phyloP scores from a whole-genome alignment of 2,797 vertebrate species.

The Danio kyathit region DNA sequence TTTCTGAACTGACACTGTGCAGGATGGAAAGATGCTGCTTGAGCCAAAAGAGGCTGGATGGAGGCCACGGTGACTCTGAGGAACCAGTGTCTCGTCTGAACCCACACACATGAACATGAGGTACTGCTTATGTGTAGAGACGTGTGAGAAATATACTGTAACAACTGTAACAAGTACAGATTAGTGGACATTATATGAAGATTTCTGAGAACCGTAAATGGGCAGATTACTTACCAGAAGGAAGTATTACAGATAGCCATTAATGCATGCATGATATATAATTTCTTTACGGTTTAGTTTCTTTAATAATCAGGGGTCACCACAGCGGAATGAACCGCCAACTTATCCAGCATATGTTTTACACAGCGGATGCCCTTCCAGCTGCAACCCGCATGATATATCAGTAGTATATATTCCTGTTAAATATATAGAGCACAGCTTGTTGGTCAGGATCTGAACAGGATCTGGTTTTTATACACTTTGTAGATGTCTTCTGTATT shows the following conservation, averaged over 20 bases:
- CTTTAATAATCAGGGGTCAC: too few relatives aligned
- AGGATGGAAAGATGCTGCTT: conserved; percentile 60
- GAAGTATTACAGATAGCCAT: neutral
- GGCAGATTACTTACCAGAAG: neutral
- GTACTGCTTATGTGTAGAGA: neutral
- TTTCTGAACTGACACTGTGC: conserved; percentile 56
- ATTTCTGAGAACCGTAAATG: neutral
- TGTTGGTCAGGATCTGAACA: too few relatives aligned
- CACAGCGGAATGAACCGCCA: too few relatives aligned
- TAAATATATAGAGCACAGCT: too few relatives aligned
- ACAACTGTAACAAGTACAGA: neutral
- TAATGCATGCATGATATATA: neutral
- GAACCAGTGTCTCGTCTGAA: conserved; percentile 28
- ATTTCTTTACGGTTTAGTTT: too few relatives aligned
- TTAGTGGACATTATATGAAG: neutral
- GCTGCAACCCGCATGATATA: too few relatives aligned
- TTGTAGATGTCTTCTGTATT: too few relatives aligned
- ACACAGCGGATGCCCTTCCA: too few relatives aligned
- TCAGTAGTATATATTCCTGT: too few relatives aligned
- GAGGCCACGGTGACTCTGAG: conserved; percentile 51
- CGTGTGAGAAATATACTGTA: neutral
- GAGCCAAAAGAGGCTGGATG: conserved; percentile 57
- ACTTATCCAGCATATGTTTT: too few relatives aligned
- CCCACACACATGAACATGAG: neutral
- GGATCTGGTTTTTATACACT: too few relatives aligned